Base-by-base conservation (phyloP, 1,140 invertebrate genomes). In the Pseudomyrmex dendroicus region DNA sequence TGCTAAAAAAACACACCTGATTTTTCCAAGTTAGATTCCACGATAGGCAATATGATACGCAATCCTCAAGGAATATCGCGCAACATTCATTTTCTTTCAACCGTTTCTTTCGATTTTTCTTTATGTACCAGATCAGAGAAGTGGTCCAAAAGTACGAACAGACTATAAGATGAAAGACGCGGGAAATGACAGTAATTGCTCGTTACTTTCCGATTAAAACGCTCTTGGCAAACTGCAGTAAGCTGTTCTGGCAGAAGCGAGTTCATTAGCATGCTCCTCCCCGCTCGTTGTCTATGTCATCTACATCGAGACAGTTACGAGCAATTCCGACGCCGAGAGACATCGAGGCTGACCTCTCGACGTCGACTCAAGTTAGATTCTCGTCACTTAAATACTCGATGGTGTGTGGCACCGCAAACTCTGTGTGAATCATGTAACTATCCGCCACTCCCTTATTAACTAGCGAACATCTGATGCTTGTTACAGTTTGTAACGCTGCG, bases 131-230 rank as follows among this genome's bases (percentile, higher is more conserved):
- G 20, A 15, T 1, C 44, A 1, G 13, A 54, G 1, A 7, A 13
- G 5, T 17, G 25, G 66, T 64, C 20, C 48, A 50, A 50, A 8
- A 12, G 12, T 20, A 35, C 9, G 20, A 64, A 9, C 12, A 35
- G 35, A 35, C 35, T 35, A 35, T 35, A n/a, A 9, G 20, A 1
- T 35, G 13, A 20, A 48, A 50, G 78, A 85, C 70, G 73, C 70
- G 35, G n/a, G 3, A 46, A 68, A 77, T 83, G 56, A 86, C 86
- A 77, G 73, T 86, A 86, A 87, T 87, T 87, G 85, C 67, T n/a
- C 1, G 80, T 86, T 77, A 54, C 63, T 83, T 22, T 87, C 73
- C 78, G 85, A 87, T 86, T 86, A 87, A 84, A 86, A 70, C 56
- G 73, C 44, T 64, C 20, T 25, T 61, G 61, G 64, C 52, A 83